Percentiles rank a stretch among this genome's conserved stretches.
Conservation (phyloP, 2,113 vertebrate species). For the Aythya baeri region DNA sequence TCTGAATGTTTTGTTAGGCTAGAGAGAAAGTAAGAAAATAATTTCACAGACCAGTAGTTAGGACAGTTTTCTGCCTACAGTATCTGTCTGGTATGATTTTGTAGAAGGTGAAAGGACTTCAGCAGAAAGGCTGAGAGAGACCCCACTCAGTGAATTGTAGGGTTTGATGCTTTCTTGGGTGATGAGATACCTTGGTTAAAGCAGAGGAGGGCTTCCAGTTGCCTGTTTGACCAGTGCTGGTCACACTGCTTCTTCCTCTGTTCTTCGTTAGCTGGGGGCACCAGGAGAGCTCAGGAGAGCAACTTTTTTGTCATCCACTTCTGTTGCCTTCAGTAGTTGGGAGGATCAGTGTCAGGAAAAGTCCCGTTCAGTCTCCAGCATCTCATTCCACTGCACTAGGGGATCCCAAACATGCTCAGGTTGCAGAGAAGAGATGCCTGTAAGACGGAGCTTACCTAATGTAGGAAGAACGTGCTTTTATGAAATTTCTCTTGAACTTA, state of each 20-base stretch:
- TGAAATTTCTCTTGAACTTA: not conserved
- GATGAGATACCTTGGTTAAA: no score
- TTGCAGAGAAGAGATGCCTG: not conserved
- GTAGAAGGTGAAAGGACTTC: not conserved
- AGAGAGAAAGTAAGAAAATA: not conserved
- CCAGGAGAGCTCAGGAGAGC: not conserved
- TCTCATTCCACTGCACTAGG: not conserved
- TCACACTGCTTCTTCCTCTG: no score
- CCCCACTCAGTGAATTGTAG: not conserved
- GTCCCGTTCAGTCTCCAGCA: not conserved
- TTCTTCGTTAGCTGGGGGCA: not conserved
- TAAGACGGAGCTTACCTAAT: not conserved
- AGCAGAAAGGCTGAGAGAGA: not conserved
- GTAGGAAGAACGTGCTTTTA: not conserved
- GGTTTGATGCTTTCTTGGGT: no score
- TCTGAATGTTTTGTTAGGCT: not conserved
- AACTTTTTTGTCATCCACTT: not conserved
- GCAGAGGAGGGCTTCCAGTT: no score
- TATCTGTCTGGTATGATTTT: not conserved
- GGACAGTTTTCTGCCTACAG: not conserved
- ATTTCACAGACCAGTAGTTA: not conserved
- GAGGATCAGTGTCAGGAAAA: not conserved
- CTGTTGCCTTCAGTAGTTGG: not conserved
- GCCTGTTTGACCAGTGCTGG: no score
- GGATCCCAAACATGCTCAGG: not conserved